Conservation (phyloP, 2,888 invertebrate genomes). For the Dryococelus australis region DNA sequence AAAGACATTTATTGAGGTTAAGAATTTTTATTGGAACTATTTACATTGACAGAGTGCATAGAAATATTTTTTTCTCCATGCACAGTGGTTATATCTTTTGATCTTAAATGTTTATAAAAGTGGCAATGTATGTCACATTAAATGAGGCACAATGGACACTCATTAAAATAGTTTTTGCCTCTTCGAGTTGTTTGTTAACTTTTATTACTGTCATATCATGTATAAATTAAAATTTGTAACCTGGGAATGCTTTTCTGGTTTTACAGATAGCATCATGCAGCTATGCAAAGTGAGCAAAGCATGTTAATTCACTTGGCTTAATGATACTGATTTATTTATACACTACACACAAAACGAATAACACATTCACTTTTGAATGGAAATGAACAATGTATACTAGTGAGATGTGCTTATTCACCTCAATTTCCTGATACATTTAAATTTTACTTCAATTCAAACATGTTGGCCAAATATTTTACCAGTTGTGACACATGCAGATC, state of each 20-base stretch:
- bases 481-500: conserved; percentile 7
- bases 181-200: not conserved
- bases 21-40: not conserved
- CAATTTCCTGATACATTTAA: not conserved
- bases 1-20: not conserved
- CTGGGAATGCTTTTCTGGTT: not conserved
- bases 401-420: not conserved
- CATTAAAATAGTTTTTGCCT: not conserved
- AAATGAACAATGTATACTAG: not conserved
- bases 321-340: not conserved
- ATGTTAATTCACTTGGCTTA: not conserved
- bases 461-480: conserved; percentile 9
- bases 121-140: not conserved
- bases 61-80: not conserved
- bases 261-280: conserved; percentile 16
- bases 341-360: not conserved
- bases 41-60: not conserved
- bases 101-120: not conserved
- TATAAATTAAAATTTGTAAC: conserved; percentile 3
- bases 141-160: not conserved
- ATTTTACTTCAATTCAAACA: not conserved
- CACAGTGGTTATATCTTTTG: not conserved
- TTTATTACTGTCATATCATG: not conserved
- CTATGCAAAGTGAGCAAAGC: not conserved
- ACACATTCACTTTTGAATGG: not conserved